phyloP scores from a whole-genome alignment of 1,140 invertebrate genomes.

The Drosophila willistoni region DNA sequence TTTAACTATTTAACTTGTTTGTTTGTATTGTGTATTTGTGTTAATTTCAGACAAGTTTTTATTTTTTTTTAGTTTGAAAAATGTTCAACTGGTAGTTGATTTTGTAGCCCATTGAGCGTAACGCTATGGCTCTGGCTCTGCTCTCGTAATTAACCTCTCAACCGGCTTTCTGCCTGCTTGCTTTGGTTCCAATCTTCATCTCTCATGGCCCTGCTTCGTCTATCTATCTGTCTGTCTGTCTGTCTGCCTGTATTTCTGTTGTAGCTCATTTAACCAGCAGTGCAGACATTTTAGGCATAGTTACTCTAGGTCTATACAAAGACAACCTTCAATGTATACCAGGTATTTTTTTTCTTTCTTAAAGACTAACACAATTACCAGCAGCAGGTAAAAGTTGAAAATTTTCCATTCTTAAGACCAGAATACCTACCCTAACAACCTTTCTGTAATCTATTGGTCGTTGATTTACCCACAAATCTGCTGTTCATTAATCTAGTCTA shows the following conservation, averaged over 20 bases:
- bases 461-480: not conserved
- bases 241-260: constrained; percentile 16
- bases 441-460: not conserved
- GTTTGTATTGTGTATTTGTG: not conserved
- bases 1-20: constrained; percentile 1
- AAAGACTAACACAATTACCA: not conserved
- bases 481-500: not conserved
- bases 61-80: constrained; percentile 11
- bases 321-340: constrained; percentile 48
- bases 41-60: constrained; percentile 15
- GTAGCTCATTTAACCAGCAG: constrained; percentile 54
- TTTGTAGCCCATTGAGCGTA: constrained; percentile 65
- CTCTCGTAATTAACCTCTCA: constrained; percentile 79
- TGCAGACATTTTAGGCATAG: constrained; percentile 54
- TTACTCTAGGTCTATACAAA: constrained; percentile 17
- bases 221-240: constrained; percentile 9
- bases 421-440: not conserved
- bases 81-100: constrained; percentile 50
- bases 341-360: constrained; percentile 34
- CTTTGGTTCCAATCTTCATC: constrained; percentile 2
- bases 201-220: not conserved
- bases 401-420: constrained; percentile 5
- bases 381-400: not conserved
- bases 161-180: constrained; percentile 75
- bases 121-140: constrained; percentile 53